Conservation (phyloP, 92 coral and sea anemone genomes). For the Micromussa lordhowensis region DNA sequence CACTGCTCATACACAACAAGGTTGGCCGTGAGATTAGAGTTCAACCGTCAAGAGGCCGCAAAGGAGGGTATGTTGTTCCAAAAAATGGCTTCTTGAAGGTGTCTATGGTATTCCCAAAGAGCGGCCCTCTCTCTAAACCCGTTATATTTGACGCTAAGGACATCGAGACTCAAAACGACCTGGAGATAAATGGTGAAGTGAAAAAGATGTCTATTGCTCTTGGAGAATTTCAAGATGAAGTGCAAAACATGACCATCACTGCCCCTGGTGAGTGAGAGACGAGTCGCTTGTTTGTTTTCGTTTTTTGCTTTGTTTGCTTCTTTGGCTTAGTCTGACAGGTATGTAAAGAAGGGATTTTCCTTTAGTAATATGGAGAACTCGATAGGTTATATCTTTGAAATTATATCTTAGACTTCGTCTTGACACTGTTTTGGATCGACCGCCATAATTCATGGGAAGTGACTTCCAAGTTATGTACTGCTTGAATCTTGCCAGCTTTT, state of each 20-base stretch:
- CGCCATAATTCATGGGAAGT: no score
- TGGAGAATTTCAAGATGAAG: slow-evolving; percentile 75
- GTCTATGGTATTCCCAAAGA: slow-evolving; percentile 83
- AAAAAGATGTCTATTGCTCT: slow-evolving; percentile 78
- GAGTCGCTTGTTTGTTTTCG: background rate
- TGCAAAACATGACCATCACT: slow-evolving; percentile 81
- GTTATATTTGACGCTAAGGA: slow-evolving; percentile 86
- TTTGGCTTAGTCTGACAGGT: background rate
- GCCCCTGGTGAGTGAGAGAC: slow-evolving; percentile 81
- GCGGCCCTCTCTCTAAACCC: slow-evolving; percentile 65
- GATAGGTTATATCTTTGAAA: no score
- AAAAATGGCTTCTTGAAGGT: slow-evolving; percentile 72
- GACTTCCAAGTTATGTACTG: no score
- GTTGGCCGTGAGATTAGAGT: slow-evolving; percentile 81
- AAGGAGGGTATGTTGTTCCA: slow-evolving; percentile 79
- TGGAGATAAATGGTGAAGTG: slow-evolving; percentile 78
- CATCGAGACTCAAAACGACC: slow-evolving; percentile 76
- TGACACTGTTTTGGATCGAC: no score
- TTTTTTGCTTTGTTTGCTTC: background rate
- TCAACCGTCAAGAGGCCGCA: slow-evolving; percentile 86
- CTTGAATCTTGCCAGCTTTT: no score
- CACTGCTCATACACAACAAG: slow-evolving; percentile 81
- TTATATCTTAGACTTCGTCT: no score
- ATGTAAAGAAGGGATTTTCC: background rate
- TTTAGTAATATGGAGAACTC: background rate